Base-by-base conservation (phyloP, 1,140 invertebrate genomes). In the Meloidogyne chitwoodi region DNA sequence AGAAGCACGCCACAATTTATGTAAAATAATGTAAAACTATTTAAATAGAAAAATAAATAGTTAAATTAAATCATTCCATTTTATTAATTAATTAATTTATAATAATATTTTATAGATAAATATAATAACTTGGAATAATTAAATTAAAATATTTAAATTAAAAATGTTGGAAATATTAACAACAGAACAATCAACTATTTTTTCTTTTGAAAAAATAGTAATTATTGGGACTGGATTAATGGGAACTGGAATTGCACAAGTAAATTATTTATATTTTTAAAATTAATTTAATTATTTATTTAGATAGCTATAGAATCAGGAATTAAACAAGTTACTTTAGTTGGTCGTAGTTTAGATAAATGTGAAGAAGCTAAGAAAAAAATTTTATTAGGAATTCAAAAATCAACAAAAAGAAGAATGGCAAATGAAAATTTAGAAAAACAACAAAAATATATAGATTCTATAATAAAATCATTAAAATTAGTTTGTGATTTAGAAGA, bases 211-310 rank as follows among this genome's bases (percentile, higher is more conserved):
- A 31, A 82, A 83, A 6, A 66, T 85, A 16, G 84, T 85, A 14
- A 78, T 85, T 44, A 56, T 85, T 48, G 83, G 83, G 11, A 81
- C 83, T 48, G 83, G 83, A 29, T 64, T 85, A 34, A 85, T 85
- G 83, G 83, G 83, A 62, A 81, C 75, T 44, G 83, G 83, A 16
- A 85, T 85, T 76, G 83, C 81, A n/a, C 83, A 84, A 61, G 83
- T 84, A 64, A 24, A 38, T 26, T 26, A 48, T 48, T 48, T 19
- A 48, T 19, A 11, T 19, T 62, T 68, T 76, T n/a, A 66, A 27
- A 26, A 26, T 72, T 0, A 2, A n/a, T 29, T 56, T 56, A 19
- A 79, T 41, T n/a, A n/a, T n/a, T n/a, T n/a, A 31, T 69, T n/a
- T 10, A 82, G 79, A 66, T 83, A 10, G 77, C 82, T 34, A 27